These are phyloP conservation scores for Nanger granti DNA, from an alignment of 2,113 vertebrate genomes.

Conservation along the genomic window DNA sequence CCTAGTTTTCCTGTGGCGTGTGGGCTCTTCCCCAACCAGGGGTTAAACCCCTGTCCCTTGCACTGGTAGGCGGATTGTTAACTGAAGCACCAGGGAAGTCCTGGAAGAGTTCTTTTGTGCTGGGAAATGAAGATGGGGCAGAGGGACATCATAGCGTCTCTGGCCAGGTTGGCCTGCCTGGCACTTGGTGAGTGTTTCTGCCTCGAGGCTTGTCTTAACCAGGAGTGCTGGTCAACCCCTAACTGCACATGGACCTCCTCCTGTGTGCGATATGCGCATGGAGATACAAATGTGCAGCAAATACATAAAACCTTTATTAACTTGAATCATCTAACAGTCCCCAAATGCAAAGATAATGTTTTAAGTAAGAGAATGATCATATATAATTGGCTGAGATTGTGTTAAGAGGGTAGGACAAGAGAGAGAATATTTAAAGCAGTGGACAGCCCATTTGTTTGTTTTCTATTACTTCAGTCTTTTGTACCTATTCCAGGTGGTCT, in stretches of 20 bases:
- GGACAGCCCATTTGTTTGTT: rapidly evolving
- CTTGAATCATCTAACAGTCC: not conserved
- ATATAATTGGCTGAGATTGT: not conserved
- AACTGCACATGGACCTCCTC: not conserved
- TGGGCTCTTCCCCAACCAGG: not conserved
- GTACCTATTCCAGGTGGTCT: not conserved
- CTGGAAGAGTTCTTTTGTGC: not conserved
- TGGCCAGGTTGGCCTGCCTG: not conserved
- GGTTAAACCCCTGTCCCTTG: not conserved
- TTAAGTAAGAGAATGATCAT: not conserved
- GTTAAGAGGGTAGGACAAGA: not conserved
- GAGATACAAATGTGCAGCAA: not conserved
- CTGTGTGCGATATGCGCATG: not conserved
- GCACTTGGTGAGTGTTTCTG: not conserved
- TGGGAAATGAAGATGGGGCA: not conserved
- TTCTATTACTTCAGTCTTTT: not conserved
- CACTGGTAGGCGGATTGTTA: not conserved
- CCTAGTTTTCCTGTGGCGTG: not conserved
- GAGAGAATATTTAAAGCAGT: not conserved
- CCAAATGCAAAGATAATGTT: not conserved
- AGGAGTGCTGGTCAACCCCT: not conserved
- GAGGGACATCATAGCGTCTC: not conserved
- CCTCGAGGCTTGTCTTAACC: not conserved
- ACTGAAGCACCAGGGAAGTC: not conserved
- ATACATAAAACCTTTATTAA: not conserved